These are phyloP conservation scores for Poeciliopsis paucimaculata DNA, from an alignment of 2,797 vertebrate genomes.

Conservation along the genomic window DNA sequence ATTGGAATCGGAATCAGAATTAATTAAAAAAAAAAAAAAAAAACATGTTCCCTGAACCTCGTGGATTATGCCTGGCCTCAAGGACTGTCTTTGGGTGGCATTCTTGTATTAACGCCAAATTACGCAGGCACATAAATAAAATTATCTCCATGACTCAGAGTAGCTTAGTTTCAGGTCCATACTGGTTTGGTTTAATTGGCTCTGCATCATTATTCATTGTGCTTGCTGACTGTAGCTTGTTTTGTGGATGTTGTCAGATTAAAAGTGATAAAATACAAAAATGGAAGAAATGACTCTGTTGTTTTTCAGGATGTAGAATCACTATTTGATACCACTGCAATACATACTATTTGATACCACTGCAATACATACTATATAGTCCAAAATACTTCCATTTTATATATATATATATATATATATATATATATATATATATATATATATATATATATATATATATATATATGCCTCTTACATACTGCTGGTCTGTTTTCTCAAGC, in stretches of 20 bases:
- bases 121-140: background rate
- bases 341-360: no score
- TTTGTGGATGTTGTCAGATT: background rate
- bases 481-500: no score
- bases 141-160: background rate
- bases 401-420: no score
- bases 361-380: background rate
- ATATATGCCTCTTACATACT: no score
- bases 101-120: background rate
- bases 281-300: no score
- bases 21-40: background rate
- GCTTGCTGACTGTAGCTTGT: no score
- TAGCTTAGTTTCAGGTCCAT: background rate
- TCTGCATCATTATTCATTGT: background rate
- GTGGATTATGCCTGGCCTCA: background rate
- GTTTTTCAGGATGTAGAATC: background rate
- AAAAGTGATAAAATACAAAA: no score
- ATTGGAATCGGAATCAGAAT: background rate
- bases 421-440: no score
- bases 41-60: background rate
- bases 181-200: background rate
- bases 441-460: no score
- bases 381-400: background rate
- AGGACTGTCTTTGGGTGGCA: background rate
- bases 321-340: no score